Evolutionary conservation across 53 echinoderm and acorn worm genomes (phyloP).

Genomic region (Luidia sarsii): DNA sequence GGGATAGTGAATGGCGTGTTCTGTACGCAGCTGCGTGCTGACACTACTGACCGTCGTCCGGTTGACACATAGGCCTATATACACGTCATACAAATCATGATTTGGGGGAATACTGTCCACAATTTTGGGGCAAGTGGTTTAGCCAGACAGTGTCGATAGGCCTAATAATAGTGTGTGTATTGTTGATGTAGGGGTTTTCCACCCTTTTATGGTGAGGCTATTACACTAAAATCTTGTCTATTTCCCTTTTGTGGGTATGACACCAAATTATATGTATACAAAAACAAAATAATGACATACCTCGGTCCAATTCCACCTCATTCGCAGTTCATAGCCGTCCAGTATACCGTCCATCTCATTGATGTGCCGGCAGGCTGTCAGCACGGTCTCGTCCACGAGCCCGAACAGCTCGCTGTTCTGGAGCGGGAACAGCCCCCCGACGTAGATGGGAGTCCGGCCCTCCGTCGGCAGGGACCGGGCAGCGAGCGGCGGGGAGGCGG

Average conservation of each 20-base stretch:
- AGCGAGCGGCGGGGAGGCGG: not conserved
- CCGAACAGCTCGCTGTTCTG: constrained; percentile 48
- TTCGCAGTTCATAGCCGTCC: constrained; percentile 59
- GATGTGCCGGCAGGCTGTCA: constrained; percentile 58
- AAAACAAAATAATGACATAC: not conserved
- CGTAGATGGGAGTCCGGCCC: constrained; percentile 43
- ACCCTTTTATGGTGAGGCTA: no score
- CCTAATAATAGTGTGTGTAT: no score
- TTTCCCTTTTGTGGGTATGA: not conserved
- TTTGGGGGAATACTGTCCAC: no score
- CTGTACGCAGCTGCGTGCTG: no score
- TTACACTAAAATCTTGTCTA: no score
- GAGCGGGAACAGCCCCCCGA: constrained; percentile 65
- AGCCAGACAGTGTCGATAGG: no score
- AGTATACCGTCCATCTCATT: constrained; percentile 61
- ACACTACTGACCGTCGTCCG: no score
- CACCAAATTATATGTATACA: not conserved
- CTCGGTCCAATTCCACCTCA: constrained; percentile 71
- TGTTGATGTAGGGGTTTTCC: no score
- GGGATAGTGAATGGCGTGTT: no score
- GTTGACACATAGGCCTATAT: no score
- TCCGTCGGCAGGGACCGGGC: not conserved
- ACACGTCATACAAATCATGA: no score
- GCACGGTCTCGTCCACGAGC: constrained; percentile 35
- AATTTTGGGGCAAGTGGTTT: no score